phyloP scores from a whole-genome alignment of 2,113 vertebrate species.

The Caloenas nicobarica region DNA sequence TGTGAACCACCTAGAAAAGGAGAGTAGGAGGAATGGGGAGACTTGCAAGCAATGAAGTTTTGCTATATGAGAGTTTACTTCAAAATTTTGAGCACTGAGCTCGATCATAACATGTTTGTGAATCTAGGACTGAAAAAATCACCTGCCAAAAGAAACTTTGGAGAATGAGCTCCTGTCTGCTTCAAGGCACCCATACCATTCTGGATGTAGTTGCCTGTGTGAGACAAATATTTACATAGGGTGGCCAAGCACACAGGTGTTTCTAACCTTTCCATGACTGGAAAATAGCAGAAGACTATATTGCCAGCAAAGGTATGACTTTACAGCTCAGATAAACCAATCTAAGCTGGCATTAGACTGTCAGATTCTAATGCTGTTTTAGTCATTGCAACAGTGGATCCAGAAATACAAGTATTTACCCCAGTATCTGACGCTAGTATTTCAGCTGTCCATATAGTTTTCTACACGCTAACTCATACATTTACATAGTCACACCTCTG shows the following conservation, averaged over 20 bases:
- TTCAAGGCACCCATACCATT: not conserved
- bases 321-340: not conserved
- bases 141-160: not conserved
- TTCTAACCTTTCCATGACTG: not conserved
- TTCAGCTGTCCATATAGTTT: not conserved
- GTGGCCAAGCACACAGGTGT: not conserved
- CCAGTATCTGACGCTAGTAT: not conserved
- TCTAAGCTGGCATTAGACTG: not conserved
- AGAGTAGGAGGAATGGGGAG: conserved; percentile 1
- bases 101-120: not conserved
- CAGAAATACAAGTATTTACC: not conserved
- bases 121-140: not conserved
- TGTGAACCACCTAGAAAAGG: not conserved
- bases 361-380: not conserved
- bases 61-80: not conserved
- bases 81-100: not conserved
- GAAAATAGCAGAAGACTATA: not conserved
- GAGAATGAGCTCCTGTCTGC: not conserved
- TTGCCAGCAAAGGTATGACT: not conserved
- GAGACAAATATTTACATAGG: not conserved
- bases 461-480: not conserved
- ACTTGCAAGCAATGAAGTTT: not conserved
- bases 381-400: not conserved
- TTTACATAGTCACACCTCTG: not conserved
- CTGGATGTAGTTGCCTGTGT: not conserved